Evolutionary conservation across 2,113 vertebrate species (phyloP), one percentile per base, ranked within the genome.

Genomic region (Chionomys nivalis): DNA sequence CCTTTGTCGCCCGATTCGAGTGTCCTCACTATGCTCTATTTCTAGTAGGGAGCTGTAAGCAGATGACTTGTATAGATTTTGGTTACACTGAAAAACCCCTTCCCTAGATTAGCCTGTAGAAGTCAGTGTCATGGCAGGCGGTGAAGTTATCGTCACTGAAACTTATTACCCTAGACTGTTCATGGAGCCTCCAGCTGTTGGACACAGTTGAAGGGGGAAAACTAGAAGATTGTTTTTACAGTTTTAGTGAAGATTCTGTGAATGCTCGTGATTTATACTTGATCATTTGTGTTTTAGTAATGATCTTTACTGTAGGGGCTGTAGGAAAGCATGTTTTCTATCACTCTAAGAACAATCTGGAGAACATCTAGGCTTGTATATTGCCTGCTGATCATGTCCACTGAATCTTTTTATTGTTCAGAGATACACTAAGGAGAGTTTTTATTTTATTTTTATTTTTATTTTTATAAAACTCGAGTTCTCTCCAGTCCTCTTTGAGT

Each of bases 1-100:
- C 77, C 97, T 97, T 97, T 97, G 97, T 97, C 95, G 26, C 26
- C 1, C 86, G 33, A 39, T 75, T 95, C 76, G 47, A 49, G 83
- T 96, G 77, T 82, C 73, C 66, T 77, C 61, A 87, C 52, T 70
- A 13, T 28, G 81, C 79, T 91, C 73, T 14, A 2, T 91, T 97
- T 89, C 90, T 90, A 28, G 78, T 93, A 61, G 68, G 36, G 68
- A 55, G 47, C 47, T 92, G 21, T 96, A 92, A 85, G 73, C 94
- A 92, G 87, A 94, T 42, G 81, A 78, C 86, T 89, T 55, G 72
- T 89, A 16, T 70, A 97, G 92, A 94, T 36, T 81, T 88, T 73
- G n/a, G 70, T 94, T 81, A 28, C 83, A 23, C 93, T 58, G 85
- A 87, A 96, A 96, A 82, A 66, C 6, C 26, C 85, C 83, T 89